Percentiles rank a stretch among this genome's conserved stretches.
Evolutionary conservation across 2,888 invertebrate species (phyloP).

Genomic region (Lamellibrachia columna): DNA sequence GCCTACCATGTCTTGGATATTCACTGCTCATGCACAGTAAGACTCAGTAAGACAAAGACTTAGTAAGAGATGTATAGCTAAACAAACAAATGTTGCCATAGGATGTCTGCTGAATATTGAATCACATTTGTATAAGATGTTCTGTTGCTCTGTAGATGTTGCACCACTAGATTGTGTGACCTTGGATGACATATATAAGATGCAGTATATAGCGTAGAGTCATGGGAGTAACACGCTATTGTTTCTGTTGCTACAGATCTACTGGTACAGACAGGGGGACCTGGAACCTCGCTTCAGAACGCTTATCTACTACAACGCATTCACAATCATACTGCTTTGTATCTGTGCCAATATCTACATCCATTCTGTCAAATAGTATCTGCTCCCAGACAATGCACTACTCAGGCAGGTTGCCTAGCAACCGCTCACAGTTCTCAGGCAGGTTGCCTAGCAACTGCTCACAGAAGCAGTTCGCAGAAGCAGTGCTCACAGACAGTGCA

Average conservation of each 20-base stretch:
- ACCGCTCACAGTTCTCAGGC: not conserved
- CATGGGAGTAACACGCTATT: not conserved
- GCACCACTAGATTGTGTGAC: no score
- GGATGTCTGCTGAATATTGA: no score
- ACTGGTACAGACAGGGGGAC: conserved; percentile 67
- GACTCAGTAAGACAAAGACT: no score
- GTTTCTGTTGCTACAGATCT: conserved; percentile 58
- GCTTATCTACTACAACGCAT: conserved; percentile 66
- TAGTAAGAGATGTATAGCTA: no score
- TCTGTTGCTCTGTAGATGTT: no score
- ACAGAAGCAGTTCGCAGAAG: not conserved
- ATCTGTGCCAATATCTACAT: conserved; percentile 64
- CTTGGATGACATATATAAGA: no score
- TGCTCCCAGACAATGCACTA: no score
- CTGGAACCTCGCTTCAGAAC: conserved; percentile 66
- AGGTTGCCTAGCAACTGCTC: not conserved
- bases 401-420: conserved; percentile 24
- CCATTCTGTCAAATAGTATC: conserved; percentile 32
- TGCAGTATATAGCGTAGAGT: no score
- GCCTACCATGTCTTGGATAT: not conserved
- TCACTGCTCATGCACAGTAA: not conserved
- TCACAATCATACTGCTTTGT: conserved; percentile 64
- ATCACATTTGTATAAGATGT: no score
- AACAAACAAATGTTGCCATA: no score
- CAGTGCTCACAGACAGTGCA: not conserved